Evolutionary conservation across 2,888 invertebrate species (phyloP).

Genomic region (Harpalus rufipes): DNA sequence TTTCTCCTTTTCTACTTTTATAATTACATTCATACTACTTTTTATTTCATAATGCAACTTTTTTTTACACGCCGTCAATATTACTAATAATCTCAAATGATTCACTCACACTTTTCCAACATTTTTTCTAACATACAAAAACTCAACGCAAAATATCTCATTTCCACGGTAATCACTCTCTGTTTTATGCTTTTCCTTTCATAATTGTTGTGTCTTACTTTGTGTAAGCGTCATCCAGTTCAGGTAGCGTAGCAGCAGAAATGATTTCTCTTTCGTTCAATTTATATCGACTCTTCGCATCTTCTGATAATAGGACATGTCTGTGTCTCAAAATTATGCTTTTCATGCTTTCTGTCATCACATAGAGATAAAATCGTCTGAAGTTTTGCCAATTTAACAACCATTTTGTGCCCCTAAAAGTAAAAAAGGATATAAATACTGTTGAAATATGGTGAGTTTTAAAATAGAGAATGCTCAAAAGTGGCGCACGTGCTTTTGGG

Average conservation of each 20-base stretch:
- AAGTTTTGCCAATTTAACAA: conserved; percentile 93
- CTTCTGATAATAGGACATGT: conserved; percentile 85
- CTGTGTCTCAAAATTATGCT: conserved; percentile 92
- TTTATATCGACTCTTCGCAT: conserved; percentile 83
- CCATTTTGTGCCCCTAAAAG: conserved; percentile 87
- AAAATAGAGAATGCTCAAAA: too few species aligned
- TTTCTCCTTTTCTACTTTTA: too few species aligned
- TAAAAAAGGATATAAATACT: neutral
- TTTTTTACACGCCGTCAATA: neutral
- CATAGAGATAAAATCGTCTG: conserved; percentile 92
- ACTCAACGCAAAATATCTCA: neutral
- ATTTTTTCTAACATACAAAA: too few species aligned
- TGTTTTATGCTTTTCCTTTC: neutral
- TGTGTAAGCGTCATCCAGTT: conserved; percentile 94
- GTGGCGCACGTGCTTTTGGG: too few species aligned
- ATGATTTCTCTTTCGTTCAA: conserved; percentile 90
- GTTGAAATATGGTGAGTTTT: too few species aligned
- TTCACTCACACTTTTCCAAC: neutral
- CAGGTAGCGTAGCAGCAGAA: conserved; percentile 91
- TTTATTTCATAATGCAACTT: too few species aligned
- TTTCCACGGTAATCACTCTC: neutral
- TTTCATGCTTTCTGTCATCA: conserved; percentile 96
- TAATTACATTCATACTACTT: too few species aligned
- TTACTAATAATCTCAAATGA: neutral
- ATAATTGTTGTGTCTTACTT: conserved; percentile 75